Base-by-base conservation (phyloP, 2,797 vertebrate species). In the Galago senegalensis region DNA sequence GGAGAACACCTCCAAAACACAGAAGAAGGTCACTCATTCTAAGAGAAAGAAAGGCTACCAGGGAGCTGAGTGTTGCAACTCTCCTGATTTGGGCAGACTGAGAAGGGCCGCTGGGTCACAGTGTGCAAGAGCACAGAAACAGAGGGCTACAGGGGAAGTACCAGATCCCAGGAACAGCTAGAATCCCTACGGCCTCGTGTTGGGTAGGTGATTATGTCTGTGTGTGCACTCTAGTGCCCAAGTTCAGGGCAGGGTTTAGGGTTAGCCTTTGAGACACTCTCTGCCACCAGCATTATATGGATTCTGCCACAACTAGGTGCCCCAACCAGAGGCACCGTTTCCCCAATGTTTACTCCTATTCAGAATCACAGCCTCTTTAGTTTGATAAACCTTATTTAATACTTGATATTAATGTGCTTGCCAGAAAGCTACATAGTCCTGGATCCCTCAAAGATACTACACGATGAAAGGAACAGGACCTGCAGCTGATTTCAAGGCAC, bases 151-250 rank as follows among this genome's bases (percentile, higher is more conserved):
- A 23, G 0, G 5, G 40, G 69, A 40, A 70, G 31, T 17, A 0
- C 4, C 5, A 4, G 12, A 25, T 3, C 0, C 17, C 9, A 20
- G 2, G 12, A 16, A 23, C 4, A 3, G n/a, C 1, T 5, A 53
- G n/a, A 58, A 40, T 1, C 60, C 3, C 2, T 0, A 18, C n/a
- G 2, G 29, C 46, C 53, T 53, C 5, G 0, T 7, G 11, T 3
- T 13, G 18, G 37, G 7, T 25, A 23, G 1, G 2, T 18, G n/a
- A 12, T 2, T 4, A 10, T 8, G 27, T 25, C 58, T 40, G 16
- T 25, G 27, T 2, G 21, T 13, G 13, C 12, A 67, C 4, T 23
- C 3, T 2, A 46, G 2, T 29, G 37, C 1, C 31, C 1, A 73
- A 6, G n/a, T 16, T 43, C 56, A 14, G 34, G 37, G 11, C 2